Evolutionary conservation across 2,113 vertebrate species (phyloP), one percentile per base, ranked within the genome.

Genomic region (Gavialis gangeticus): DNA sequence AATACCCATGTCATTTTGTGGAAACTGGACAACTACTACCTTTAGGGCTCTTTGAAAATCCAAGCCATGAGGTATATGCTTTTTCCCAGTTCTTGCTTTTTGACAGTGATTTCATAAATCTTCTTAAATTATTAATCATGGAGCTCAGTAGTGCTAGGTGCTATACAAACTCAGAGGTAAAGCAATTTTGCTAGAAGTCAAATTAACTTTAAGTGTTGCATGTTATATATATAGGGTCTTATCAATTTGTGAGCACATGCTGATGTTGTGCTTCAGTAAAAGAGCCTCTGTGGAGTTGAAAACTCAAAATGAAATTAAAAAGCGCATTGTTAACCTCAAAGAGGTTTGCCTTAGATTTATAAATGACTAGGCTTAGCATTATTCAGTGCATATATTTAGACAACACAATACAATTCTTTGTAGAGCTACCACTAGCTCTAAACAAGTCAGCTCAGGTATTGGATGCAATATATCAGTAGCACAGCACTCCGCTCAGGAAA

Each of bases 301-400:
- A 96, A 95, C 30, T 12, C 75, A 81, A 89, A 89, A 67, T 67
- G 84, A 63, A 71, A 75, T 37, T 90, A 75, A 67, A 22, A 4
- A 86, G 24, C 77, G 79, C 64, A 85, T 95, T 94, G 54, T 91
- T 95, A 96, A 95, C 90, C 89, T 96, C 95, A 95, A 89, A 96
- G 84, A 58, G n/a, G 60, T 95, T 91, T 95, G 91, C 62, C 85
- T 28, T 56, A 94, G 77, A 76, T 93, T 95, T 93, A 80, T 85
- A 67, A 55, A 82, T 60, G 71, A 92, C 57, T 66, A 77, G 55
- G 88, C 83, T 90, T 80, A 94, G 88, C 2, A 12, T 64, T 91
- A 54, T 56, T 93, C 71, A 84, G 86, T 30, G n/a, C 2, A 7
- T 46, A 46, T 46, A 7, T 46, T 46, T 46, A 46, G 46, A 46